Base-by-base conservation (phyloP, 2,113 vertebrate species). In the Varanus salvator region DNA sequence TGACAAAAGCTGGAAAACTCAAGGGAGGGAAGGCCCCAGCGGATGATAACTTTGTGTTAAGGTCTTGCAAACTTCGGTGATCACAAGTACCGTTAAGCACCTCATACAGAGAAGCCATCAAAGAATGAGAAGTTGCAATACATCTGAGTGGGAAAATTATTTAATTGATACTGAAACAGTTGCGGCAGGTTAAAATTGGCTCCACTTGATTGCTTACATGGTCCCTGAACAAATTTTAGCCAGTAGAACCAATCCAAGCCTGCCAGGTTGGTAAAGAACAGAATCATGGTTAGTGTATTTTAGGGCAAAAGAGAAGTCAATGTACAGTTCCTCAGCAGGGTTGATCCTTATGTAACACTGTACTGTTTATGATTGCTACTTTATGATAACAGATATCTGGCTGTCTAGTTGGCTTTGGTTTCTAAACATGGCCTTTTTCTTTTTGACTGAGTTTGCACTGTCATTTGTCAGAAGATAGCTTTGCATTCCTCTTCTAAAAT, bases 281-380 rank as follows among this genome's bases (percentile, higher is more conserved):
- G 71, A 38, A 14, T 54, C 44, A 72, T 78, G 0, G 80, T 87
- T 88, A 91, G 74, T 29, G 11, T 89, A 85, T 76, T 93, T 91
- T 88, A 93, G 90, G 72, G 57, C 72, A 64, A 64, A 75, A 25
- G 89, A 88, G 87, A 92, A 91, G 60, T 50, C 91, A 88, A 87
- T 31, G 90, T 84, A 84, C 48, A 34, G 44, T 88, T 95, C 89
- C 83, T 89, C 76, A 48, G 75, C 38, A 44, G 6, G 74, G 89
- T 64, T 86, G 86, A 88, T 87, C 86, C 92, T 92, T 88, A 84
- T 86, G 87, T 91, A 82, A 85, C 29, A 71, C 87, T 85, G 57
- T 87, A 0, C 27, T 57, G 52, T 48, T 76, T 89, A 23, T 72
- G 44, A 3, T 44, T 54, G 5, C 34, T 89, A 89, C 50, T n/a